These are phyloP conservation scores for Scolopax bukidnonensis DNA, from an alignment of 2,797 vertebrate genomes.

Conservation along the genomic window DNA sequence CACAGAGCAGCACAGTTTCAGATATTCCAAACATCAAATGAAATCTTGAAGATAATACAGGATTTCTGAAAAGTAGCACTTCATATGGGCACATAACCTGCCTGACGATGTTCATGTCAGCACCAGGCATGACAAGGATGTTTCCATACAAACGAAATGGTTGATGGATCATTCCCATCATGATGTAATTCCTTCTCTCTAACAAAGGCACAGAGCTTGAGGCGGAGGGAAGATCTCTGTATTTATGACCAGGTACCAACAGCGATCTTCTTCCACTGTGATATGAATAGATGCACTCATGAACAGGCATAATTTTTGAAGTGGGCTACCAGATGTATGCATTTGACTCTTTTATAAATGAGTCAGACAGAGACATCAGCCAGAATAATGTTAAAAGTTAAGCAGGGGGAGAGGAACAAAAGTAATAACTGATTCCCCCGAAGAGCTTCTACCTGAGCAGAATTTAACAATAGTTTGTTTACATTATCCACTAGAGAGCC, in stretches of 20 bases:
- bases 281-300: neutral
- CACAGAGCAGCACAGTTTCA: neutral
- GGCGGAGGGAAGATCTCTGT: neutral
- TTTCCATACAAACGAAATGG: neutral
- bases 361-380: neutral
- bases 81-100: neutral
- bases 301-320: neutral
- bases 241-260: neutral
- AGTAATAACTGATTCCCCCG: neutral
- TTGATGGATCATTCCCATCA: neutral
- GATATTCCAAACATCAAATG: neutral
- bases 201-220: neutral
- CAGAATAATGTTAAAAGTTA: neutral
- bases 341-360: neutral
- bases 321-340: neutral
- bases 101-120: neutral
- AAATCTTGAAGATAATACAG: neutral
- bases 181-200: neutral
- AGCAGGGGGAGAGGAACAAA: neutral
- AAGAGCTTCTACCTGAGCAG: neutral
- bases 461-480: neutral
- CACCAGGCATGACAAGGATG: rapidly evolving
- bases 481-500: neutral
- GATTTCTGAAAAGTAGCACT: neutral
- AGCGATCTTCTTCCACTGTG: neutral